A percentile compares a stretch with the other conserved stretches of the same genome.
Evolutionary conservation across 2,797 vertebrate genomes (phyloP).

Genomic region (Acropternis orthonyx): DNA sequence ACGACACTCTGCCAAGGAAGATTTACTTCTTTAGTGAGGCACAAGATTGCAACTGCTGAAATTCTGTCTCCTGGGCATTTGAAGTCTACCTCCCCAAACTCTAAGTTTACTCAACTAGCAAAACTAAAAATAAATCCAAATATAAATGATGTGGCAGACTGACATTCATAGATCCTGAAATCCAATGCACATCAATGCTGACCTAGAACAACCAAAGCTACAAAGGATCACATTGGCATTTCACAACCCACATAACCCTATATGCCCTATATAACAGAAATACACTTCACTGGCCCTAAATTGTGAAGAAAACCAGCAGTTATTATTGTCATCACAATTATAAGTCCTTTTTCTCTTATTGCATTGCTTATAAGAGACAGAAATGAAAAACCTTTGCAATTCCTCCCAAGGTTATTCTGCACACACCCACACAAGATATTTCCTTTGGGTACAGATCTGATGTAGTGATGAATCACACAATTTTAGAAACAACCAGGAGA

Average conservation of each 20-base stretch:
- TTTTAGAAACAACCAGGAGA: background rate
- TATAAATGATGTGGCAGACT: background rate
- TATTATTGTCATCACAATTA: background rate
- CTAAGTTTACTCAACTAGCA: background rate
- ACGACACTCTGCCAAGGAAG: background rate
- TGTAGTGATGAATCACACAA: background rate
- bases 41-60: background rate
- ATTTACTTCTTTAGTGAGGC: background rate
- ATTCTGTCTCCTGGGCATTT: background rate
- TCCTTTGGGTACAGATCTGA: background rate
- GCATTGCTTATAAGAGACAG: background rate
- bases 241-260: background rate
- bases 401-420: background rate
- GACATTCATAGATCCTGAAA: constrained; percentile 33
- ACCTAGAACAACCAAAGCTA: constrained; percentile 14
- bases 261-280: background rate
- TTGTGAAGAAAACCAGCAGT: background rate
- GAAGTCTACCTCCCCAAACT: background rate
- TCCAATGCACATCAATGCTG: constrained; percentile 12
- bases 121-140: constrained; percentile 33
- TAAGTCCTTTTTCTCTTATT: background rate
- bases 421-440: background rate
- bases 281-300: background rate
- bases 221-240: background rate
- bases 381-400: background rate